Evolutionary conservation across 2,113 vertebrate species (phyloP), one percentile per base, ranked within the genome.

Genomic region (Thryonomys swinderianus): DNA sequence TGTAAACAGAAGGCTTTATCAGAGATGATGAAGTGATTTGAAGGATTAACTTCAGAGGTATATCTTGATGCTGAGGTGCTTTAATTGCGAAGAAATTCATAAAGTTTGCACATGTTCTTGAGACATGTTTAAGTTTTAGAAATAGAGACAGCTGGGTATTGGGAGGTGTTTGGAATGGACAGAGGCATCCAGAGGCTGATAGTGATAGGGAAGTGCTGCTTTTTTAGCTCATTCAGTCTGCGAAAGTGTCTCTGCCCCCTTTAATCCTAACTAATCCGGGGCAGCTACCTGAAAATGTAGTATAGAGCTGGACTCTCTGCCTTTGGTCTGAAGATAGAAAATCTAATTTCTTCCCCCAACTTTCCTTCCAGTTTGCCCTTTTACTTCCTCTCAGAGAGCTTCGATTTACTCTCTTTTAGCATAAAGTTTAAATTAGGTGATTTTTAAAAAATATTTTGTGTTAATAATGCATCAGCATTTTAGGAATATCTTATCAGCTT

Each of bases 1-100:
- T 61, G 89, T 93, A 96, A 96, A 94, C 59, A 90, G 57, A 86
- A 11, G 3, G 25, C 8, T 83, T 88, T 90, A 53, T 74, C n/a
- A 55, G 66, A 69, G 87, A 90, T 74, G 85, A 88, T 80, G 57
- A 85, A 92, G 80, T 74, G 42, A 69, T 73, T 45, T 82, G 48
- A 45, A 25, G 62, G 62, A 95, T 96, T 57, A 79, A 87, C 92
- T 42, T 90, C 61, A 96, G 84, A 85, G 79, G 27, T 30, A 20
- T 17, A 21, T 85, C 48, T 88, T 62, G 90, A 82, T 34, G 17
- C 51, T 57, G 3, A 69, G 25, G 57, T 17, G 45, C 92, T 95
- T 89, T 92, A 51, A 18, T 76, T 37, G n/a, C 81, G n/a, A 66
- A 78, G 34, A 69, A 69, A 74, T 11, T 42, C 48, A 3, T 85